These are phyloP conservation scores for Lycaena phlaeas DNA, from an alignment of 2,888 invertebrate species.

Conservation along the genomic window DNA sequence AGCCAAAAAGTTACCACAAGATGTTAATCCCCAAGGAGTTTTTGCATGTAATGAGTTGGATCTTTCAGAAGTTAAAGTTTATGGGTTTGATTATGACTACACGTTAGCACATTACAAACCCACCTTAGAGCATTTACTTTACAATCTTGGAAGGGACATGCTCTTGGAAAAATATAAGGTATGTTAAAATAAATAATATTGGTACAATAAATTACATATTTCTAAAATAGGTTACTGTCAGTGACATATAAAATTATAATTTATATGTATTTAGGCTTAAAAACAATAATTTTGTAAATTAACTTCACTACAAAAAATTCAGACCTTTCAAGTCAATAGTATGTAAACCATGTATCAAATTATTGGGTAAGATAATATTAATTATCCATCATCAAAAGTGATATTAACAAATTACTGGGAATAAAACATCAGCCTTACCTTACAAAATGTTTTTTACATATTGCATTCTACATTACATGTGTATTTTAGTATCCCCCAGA, in stretches of 20 bases:
- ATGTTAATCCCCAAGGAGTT: conserved; percentile 89
- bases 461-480: conserved; percentile 11
- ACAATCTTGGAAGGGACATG: conserved; percentile 89
- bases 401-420: too few relatives aligned
- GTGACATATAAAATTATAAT: too few relatives aligned
- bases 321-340: not conserved
- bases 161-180: conserved; percentile 92
- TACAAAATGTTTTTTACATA: not conserved
- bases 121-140: conserved; percentile 89
- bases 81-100: conserved; percentile 99
- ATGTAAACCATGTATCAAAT: too few relatives aligned
- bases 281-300: too few relatives aligned
- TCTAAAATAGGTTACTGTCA: too few relatives aligned
- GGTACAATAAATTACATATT: too few relatives aligned
- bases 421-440: too few relatives aligned
- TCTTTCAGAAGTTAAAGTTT: conserved; percentile 91
- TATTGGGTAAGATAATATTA: too few relatives aligned
- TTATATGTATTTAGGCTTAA: too few relatives aligned
- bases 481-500: conserved; percentile 86
- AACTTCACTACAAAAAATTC: too few relatives aligned
- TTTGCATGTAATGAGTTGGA: conserved; percentile 98
- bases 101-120: conserved; percentile 96
- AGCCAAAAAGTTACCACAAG: conserved; percentile 90
- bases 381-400: too few relatives aligned
- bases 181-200: conserved; percentile 11